Percentiles rank a stretch among this genome's conserved stretches.
These are phyloP conservation scores for Oryctolagus cuniculus DNA, from an alignment of 2,113 vertebrate species.

Conservation along the genomic window DNA sequence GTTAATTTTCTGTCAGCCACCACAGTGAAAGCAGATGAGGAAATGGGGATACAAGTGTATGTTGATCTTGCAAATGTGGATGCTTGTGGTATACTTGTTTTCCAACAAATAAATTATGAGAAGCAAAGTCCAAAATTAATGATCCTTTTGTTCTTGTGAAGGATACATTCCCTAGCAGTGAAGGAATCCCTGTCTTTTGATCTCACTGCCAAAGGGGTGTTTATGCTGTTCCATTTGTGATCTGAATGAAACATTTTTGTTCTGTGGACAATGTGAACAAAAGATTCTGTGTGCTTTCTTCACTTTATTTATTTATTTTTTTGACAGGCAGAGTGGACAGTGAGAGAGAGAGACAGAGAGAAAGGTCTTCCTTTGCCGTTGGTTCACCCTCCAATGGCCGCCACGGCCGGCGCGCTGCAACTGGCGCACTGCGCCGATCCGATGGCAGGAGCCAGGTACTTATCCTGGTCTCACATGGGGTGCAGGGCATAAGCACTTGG, in stretches of 20 bases:
- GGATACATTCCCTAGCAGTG: constrained; percentile 59
- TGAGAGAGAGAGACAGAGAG: too few species aligned
- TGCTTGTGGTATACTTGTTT: constrained; percentile 32
- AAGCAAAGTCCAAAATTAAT: constrained; percentile 76
- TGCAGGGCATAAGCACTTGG: too few species aligned
- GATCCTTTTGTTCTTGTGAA: constrained; percentile 60
- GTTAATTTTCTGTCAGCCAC: constrained; percentile 32
- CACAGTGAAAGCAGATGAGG: constrained; percentile 60
- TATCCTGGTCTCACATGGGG: too few species aligned
- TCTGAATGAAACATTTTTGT: constrained; percentile 68
- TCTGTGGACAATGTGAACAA: constrained; percentile 24
- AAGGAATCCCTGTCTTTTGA: constrained; percentile 67
- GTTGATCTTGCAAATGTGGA: constrained; percentile 34
- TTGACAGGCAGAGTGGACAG: too few species aligned
- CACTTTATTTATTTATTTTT: too few species aligned
- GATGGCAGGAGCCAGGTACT: too few species aligned
- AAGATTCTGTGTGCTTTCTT: constrained; percentile 65
- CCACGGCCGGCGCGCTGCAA: too few species aligned
- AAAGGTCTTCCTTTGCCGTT: too few species aligned
- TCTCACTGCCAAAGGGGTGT: constrained; percentile 77
- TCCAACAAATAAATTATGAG: constrained; percentile 36
- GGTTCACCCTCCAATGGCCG: too few species aligned
- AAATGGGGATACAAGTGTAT: constrained; percentile 61
- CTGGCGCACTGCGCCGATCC: too few species aligned
- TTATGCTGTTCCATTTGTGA: constrained; percentile 67